Conservation (phyloP, 2,797 vertebrate genomes). For the Gymnothorax javanicus region DNA sequence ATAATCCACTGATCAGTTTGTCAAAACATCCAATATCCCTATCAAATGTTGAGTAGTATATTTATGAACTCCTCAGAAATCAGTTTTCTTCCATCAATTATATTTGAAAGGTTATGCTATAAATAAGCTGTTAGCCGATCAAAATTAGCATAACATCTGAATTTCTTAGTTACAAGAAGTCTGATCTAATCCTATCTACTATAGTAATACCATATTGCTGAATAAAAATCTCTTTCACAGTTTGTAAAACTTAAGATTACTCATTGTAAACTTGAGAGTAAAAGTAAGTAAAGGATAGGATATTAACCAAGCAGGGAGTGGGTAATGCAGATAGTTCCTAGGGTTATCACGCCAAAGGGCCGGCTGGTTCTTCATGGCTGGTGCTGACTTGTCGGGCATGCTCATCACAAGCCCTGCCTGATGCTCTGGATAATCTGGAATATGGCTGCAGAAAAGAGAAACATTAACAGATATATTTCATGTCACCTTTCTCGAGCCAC, state of each 20-base stretch:
- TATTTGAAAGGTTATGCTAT: neutral
- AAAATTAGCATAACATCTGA: neutral
- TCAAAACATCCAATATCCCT: no score
- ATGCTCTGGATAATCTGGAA: constrained; percentile 82
- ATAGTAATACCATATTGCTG: neutral
- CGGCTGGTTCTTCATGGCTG: constrained; percentile 22
- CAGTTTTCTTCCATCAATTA: neutral
- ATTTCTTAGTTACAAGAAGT: neutral
- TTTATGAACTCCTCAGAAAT: neutral
- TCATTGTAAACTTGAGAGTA: constrained; percentile 13
- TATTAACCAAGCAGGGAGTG: constrained; percentile 16
- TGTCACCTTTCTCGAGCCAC: constrained; percentile 9
- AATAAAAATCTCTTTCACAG: constrained; percentile 20
- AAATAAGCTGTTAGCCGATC: neutral
- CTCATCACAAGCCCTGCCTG: constrained; percentile 74
- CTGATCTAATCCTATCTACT: neutral
- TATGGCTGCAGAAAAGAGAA: constrained; percentile 61
- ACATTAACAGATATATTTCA: neutral
- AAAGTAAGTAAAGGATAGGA: constrained; percentile 9
- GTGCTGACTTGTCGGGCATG: constrained; percentile 33
- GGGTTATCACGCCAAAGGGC: constrained; percentile 18
- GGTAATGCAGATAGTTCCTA: neutral
- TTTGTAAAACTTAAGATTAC: constrained; percentile 27
- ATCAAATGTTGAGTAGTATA: no score
- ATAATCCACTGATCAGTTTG: no score